Base-by-base conservation (phyloP, 2,113 vertebrate species). In the Synchiropus splendidus region DNA sequence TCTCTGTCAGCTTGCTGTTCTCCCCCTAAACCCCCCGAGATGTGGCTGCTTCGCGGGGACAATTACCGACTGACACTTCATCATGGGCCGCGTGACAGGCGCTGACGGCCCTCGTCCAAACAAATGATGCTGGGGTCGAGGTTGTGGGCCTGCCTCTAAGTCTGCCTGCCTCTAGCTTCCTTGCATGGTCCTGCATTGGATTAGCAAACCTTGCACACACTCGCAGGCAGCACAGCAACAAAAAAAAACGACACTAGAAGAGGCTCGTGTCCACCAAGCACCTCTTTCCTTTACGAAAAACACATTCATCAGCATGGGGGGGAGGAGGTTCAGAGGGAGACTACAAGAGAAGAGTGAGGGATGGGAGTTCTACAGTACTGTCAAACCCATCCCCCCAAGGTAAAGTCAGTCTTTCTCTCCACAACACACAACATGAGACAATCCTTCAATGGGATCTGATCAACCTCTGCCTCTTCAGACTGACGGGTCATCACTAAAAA, bases 71-170 rank as follows among this genome's bases (percentile, higher is more conserved):
- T 78, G 71, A 77, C 78, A 80, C 82, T 84, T 82, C 76, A 84
- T 84, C 82, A 84, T 76, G 70, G 60, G 66, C 55, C 31, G 64
- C 10, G 58, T 62, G 83, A 83, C 83, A 85, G 81, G 64, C 68
- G 67, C 79, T 83, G 83, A 85, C 79, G 79, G 80, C 73, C 70
- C 81, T 80, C 79, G 64, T 77, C 78, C 79, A 83, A 83, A 85
- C 78, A 83, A 83, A 85, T 85, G 83, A 82, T 80, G 70, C 64
- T 42, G 72, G 64, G 83, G 83, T 85, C 78, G 77, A 80, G 83
- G 83, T 82, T 78, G 78, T 51, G 18, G 73, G 77, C 61, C 74
- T 68, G 77, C 74, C 82, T 82, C 58, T 10, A 64, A 75, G 77
- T 66, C 60, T 61, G 78, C 62, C 70, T 43, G 65, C 67, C 70